phyloP scores from a whole-genome alignment of 2,113 vertebrate genomes.

The Toxotes chatareus region DNA sequence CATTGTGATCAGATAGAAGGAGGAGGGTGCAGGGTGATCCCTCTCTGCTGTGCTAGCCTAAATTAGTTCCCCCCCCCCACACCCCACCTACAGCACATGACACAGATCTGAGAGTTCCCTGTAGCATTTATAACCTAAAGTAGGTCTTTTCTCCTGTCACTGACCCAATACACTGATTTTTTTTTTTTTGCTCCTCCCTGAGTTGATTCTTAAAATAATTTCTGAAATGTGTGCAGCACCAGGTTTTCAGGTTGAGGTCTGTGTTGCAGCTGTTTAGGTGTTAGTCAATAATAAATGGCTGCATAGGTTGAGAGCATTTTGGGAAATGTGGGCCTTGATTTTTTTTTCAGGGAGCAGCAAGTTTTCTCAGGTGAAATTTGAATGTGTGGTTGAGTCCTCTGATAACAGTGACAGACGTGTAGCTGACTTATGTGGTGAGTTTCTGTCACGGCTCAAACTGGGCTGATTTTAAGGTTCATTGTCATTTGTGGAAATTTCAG shows the following conservation, averaged over 20 bases:
- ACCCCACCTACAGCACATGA: slow-evolving; percentile 13
- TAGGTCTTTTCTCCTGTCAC: slow-evolving; percentile 44
- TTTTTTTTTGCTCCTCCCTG: neutral
- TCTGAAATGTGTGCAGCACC: neutral
- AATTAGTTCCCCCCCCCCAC: slow-evolving; percentile 7
- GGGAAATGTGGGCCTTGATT: neutral
- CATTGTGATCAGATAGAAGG: slow-evolving; percentile 28
- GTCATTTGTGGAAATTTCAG: neutral
- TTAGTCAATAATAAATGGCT: neutral
- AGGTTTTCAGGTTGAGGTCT: neutral
- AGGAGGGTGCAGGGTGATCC: slow-evolving; percentile 24
- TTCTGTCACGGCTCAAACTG: neutral
- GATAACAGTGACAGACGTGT: neutral
- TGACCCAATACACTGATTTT: slow-evolving; percentile 42
- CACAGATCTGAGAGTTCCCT: slow-evolving; percentile 51
- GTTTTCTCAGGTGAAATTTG: slow-evolving; percentile 22
- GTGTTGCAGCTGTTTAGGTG: neutral
- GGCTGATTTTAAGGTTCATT: neutral
- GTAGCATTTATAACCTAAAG: slow-evolving; percentile 52
- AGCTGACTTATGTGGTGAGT: neutral
- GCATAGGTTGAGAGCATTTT: neutral
- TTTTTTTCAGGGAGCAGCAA: neutral
- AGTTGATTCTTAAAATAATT: slow-evolving; percentile 8
- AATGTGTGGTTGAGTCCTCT: neutral
- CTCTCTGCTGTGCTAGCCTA: slow-evolving; percentile 17